Conservation (phyloP, 2,888 invertebrate species). For the Petrolisthes manimaculis region DNA sequence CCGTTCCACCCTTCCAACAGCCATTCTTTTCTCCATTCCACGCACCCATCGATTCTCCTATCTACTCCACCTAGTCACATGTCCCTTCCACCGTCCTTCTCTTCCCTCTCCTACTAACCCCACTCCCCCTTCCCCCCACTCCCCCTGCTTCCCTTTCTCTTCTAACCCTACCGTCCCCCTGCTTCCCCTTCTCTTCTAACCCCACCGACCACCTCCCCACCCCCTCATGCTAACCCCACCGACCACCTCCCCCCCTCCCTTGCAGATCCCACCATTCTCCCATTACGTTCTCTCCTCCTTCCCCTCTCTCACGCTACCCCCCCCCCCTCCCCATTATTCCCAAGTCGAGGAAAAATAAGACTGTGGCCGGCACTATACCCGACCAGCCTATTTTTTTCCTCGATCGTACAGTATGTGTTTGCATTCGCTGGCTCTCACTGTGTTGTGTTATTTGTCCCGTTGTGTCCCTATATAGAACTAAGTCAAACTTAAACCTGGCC, state of each 20-base stretch:
- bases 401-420: too few species aligned
- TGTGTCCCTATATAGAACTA: too few species aligned
- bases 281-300: neutral
- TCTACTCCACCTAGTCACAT: neutral
- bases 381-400: too few species aligned
- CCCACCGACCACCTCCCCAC: neutral
- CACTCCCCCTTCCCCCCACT: neutral
- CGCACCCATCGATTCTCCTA: slow-evolving; percentile 2
- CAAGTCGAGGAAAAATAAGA: too few species aligned
- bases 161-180: neutral
- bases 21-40: neutral
- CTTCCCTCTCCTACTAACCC: too few species aligned
- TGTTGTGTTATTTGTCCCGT: too few species aligned
- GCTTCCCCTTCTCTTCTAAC: neutral
- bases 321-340: neutral
- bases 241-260: neutral
- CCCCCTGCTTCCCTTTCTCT: neutral
- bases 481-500: too few species aligned
- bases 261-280: neutral
- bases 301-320: slow-evolving; percentile 23
- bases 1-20: neutral
- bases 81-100: neutral
- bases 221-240: neutral
- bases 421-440: too few species aligned
- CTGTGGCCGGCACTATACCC: too few species aligned